Base-by-base conservation (phyloP, 1,140 invertebrate genomes). In the Heterodera schachtii region DNA sequence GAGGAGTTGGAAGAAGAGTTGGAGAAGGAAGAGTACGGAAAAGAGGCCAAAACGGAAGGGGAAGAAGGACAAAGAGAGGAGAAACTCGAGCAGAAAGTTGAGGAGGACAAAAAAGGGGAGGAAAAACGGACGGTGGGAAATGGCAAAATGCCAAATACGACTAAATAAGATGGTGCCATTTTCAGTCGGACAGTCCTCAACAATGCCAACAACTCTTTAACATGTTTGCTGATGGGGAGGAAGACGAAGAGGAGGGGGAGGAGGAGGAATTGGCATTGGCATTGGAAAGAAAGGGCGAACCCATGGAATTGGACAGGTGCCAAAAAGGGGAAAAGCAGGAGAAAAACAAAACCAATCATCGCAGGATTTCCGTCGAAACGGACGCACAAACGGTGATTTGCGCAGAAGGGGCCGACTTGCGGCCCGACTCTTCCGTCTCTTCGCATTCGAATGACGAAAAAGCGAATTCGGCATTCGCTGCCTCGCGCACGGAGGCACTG, bases 321-420 rank as follows among this genome's bases (percentile, higher is more conserved):
- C n/a, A n/a, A n/a, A n/a, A n/a, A n/a, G n/a, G n/a, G n/a, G n/a
- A 60, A 11, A 19, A 60, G 7, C 19, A 52, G 31, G 31, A 31
- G 49, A 60, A 75, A 31, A 75, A 60, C 3, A 46, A 9, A 13
- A 73, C 19, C 44, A 19, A n/a, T 21, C 16, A 19, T 73, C 49
- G 43, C 49, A 73, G 75, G 66, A 47, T 81, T 52, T 86, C 84
- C 9, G 64, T 84, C 9, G 84, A 86, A 9, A 86, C 83, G 43
- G 84, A 84, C 57, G 79, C 78, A 19, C 83, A 84, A 21, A 86
- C 84, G 2, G 84, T 83, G 47, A 83, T 83, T 60, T 77, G 47
- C 43, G n/a, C 83, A 19, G 74, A 83, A 52, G 44, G 31, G 80
- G 9, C 60, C 13, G 21, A 69, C 66, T 16, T 31, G 47, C 60